A percentile compares a stretch with the other conserved stretches of the same genome.
These are phyloP conservation scores for Benitochromis conjunctus DNA, from an alignment of 2,113 vertebrate genomes.

Conservation along the genomic window DNA sequence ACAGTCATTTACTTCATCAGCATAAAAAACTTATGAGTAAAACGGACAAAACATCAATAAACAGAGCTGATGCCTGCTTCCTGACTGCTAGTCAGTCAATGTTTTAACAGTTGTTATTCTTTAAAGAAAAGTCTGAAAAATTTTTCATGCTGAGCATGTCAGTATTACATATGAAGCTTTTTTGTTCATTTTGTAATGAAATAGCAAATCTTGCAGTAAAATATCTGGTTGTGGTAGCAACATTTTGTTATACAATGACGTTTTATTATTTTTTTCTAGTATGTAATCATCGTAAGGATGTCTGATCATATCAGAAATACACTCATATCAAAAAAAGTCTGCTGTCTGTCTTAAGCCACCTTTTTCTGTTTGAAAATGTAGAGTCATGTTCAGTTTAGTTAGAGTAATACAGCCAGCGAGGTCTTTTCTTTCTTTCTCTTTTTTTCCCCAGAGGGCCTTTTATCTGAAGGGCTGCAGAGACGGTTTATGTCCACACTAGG, in stretches of 20 bases:
- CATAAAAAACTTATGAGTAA: not conserved
- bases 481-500: not conserved
- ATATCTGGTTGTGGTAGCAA: not conserved
- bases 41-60: not conserved
- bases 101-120: not conserved
- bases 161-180: not conserved
- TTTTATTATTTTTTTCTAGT: not conserved
- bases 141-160: accelerated
- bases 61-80: not conserved
- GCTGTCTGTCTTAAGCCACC: not conserved
- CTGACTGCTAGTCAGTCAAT: not conserved
- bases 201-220: not conserved
- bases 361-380: not conserved
- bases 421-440: not conserved
- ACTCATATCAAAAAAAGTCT: not conserved
- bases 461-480: not conserved
- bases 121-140: not conserved
- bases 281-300: not conserved
- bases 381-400: not conserved
- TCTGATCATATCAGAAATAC: not conserved
- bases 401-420: not conserved
- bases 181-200: not conserved
- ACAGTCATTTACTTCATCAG: not conserved
- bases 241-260: not conserved
- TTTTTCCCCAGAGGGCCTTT: not conserved